A percentile compares a stretch with the other conserved stretches of the same genome.
Conservation (phyloP, 2,113 vertebrate genomes). For the Hyperoodon ampullatus region DNA sequence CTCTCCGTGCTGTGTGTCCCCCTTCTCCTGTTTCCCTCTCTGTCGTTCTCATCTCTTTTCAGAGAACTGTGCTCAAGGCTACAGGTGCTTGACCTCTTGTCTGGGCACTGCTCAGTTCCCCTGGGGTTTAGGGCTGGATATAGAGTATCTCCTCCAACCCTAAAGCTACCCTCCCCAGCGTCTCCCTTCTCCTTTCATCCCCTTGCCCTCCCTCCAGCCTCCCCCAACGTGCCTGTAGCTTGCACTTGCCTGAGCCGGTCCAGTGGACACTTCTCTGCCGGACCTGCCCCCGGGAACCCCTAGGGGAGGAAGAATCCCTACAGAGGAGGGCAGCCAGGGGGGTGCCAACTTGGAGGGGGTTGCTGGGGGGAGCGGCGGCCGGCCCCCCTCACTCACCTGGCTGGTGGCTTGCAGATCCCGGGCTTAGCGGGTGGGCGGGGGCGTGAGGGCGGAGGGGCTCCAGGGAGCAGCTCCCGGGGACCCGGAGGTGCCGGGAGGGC, state of each 20-base stretch:
- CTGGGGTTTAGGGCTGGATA: neutral
- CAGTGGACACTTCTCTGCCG: neutral
- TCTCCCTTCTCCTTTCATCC: neutral
- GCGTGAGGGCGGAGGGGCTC: neutral
- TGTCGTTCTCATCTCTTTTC: neutral
- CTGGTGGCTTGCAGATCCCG: neutral
- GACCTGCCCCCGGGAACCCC: neutral
- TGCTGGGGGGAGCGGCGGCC: neutral
- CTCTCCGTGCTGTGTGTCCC: neutral
- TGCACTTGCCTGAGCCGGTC: neutral
- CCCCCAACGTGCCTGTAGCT: neutral
- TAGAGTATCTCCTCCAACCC: neutral
- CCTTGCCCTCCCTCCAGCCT: neutral
- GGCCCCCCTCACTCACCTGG: neutral
- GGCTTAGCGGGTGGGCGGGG: neutral
- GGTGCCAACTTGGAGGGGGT: neutral
- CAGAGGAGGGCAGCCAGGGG: neutral
- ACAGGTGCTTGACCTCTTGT: neutral
- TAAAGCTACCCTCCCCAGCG: neutral
- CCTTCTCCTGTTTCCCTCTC: neutral
- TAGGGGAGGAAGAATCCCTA: neutral
- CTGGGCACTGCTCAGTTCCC: neutral
- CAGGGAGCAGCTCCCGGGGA: neutral
- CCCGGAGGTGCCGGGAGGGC: neutral
- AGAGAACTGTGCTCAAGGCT: neutral